phyloP scores from a whole-genome alignment of 1,140 invertebrate genomes.

The Wiebesia pumilae region DNA sequence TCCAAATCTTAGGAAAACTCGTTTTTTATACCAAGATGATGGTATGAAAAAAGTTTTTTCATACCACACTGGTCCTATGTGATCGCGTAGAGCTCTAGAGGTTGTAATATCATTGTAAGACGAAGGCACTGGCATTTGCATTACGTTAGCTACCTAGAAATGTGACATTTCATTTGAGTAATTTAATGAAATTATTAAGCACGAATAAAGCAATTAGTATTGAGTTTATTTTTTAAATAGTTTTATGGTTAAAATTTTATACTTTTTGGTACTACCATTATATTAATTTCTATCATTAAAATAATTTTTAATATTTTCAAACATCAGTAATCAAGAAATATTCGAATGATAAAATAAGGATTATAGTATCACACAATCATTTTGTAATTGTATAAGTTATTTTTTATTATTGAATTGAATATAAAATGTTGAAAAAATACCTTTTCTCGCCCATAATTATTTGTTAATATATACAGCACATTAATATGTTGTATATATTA shows the following conservation, averaged over 20 bases:
- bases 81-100: conserved; percentile 86
- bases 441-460: too few species aligned
- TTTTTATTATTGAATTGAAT: too few species aligned
- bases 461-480: too few species aligned
- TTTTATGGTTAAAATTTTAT: neutral
- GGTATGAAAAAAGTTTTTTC: conserved; percentile 89
- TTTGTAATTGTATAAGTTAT: too few species aligned
- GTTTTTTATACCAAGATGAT: conserved; percentile 80
- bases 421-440: too few species aligned
- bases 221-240: neutral
- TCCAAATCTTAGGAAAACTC: conserved; percentile 90
- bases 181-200: neutral
- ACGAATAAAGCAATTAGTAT: neutral
- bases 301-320: neutral
- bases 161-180: neutral
- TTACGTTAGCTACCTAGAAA: conserved; percentile 76
- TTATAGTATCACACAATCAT: too few species aligned
- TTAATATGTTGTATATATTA: too few species aligned
- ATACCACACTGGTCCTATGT: conserved; percentile 96
- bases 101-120: conserved; percentile 97
- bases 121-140: conserved; percentile 95
- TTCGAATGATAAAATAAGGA: neutral
- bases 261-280: neutral
- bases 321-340: neutral
- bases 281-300: neutral